Base-by-base conservation (phyloP, 2,113 vertebrate genomes). In the Petroica traversi region DNA sequence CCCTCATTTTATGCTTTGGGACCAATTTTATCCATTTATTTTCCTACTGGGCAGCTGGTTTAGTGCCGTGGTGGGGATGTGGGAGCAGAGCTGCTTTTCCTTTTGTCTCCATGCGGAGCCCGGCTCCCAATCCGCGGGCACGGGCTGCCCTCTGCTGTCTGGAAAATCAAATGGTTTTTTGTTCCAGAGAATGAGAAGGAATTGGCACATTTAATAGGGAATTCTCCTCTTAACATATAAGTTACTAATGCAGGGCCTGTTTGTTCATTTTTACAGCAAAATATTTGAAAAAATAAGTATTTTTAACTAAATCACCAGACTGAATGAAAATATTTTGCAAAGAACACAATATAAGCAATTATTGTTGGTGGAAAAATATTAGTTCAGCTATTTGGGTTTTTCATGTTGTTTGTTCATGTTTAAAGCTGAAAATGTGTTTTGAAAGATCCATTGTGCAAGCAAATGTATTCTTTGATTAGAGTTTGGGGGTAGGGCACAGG, bases 121-220 rank as follows among this genome's bases (percentile, higher is more conserved):
- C 48, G 4, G 36, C 19, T 14, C 29, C 14, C 36, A 7, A 52
- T 82, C 46, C 14, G 0, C 5, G 55, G 45, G 81, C 14, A 0
- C 1, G 2, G 36, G 36, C 69, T 81, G 94, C 97, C 97, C 97
- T 95, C 98, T 98, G 90, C 95, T 38, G 95, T 1, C 25, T 2
- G 25, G 11, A 41, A 41, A 41, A 41, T 41, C 41, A 12, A 41
- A 54, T 9, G 9, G 61, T 19, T 11, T 33, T 51, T 17, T 2
- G 26, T 49, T 64, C 17, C 25, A 58, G 29, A 33, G 49, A 79
- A 49, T n/a, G 14, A 85, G 48, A 55, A 55, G 7, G 48, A 85
- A 24, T 55, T 57, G 8, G 12, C 31, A 52, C 4, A 31, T 33
- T 74, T 46, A 34, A 36, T 6, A 40, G 10, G 31, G 14, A 82